Evolutionary conservation across 1,140 invertebrate species (phyloP), one percentile per base, ranked within the genome.

Genomic region (Aricia agestis): DNA sequence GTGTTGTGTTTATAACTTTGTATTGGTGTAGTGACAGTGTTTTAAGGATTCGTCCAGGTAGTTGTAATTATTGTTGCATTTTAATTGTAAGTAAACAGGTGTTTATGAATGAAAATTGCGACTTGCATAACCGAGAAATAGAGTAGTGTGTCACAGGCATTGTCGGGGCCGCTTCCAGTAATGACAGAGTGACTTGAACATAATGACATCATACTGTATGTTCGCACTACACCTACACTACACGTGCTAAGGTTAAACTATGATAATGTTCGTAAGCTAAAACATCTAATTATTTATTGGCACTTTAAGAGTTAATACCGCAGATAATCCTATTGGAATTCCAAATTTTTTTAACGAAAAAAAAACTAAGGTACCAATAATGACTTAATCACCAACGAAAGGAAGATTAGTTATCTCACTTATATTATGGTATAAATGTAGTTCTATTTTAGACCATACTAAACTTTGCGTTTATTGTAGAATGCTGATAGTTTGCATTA

Each of bases 121-220:
- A 71, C 73, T 81, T 77, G 82, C 80, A 82, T 85, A 85, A 87
- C 72, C 73, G 68, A 74, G 75, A 81, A 78, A 78, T 82, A 80
- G 79, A 81, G 73, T 74, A 80, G 78, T 83, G 72, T 86, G 81
- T 81, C 80, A 76, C 66, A 78, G 74, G 78, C 74, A 70, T 67
- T 70, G 72, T 73, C 70, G 59, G 70, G 69, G 67, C 74, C 42
- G 78, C 78, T 77, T 77, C 74, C 71, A 80, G 79, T 78, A 75
- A 73, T 83, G 84, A 84, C 77, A 63, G 18, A 63, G 58, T 59
- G 59, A 63, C 59, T 63, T 63, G 6, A 63, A 19, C 10, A 72
- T 75, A 87, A 87, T 89, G 87, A 90, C 87, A 90, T 90, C 87
- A 90, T 80, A 78, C 75, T 76, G 79, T 81, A 78, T 82, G 81